These are phyloP conservation scores for Spodoptera frugiperda DNA, from an alignment of 1,140 invertebrate species.

Conservation along the genomic window DNA sequence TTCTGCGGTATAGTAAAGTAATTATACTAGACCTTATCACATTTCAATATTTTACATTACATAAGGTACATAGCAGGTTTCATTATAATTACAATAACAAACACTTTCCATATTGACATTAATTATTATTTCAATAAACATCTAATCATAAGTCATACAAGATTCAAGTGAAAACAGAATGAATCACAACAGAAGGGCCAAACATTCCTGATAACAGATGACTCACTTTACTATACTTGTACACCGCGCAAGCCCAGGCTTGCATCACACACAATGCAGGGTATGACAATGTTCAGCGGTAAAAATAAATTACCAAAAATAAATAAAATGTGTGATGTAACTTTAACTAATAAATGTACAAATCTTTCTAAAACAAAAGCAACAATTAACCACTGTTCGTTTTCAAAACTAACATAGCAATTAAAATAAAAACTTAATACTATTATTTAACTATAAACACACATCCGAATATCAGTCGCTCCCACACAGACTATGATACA, in stretches of 20 bases:
- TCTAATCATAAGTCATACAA: constrained; percentile 29
- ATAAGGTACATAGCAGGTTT: constrained; percentile 8
- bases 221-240: constrained; percentile 34
- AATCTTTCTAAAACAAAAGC: constrained; percentile 81
- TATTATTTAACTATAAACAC: constrained; percentile 46
- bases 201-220: constrained; percentile 20
- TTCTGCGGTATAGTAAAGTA: constrained; percentile 35
- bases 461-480: constrained; percentile 58
- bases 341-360: constrained; percentile 74
- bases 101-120: constrained; percentile 21
- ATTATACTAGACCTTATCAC: constrained; percentile 37
- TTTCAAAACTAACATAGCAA: constrained; percentile 66
- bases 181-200: constrained; percentile 6
- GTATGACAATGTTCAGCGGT: constrained; percentile 34
- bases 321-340: constrained; percentile 57
- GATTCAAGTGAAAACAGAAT: constrained; percentile 24
- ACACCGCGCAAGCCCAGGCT: background rate
- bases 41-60: constrained; percentile 37
- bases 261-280: constrained; percentile 38
- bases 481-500: constrained; percentile 63
- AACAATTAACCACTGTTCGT: constrained; percentile 72
- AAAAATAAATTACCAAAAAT: constrained; percentile 58
- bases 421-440: constrained; percentile 74
- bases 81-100: constrained; percentile 29
- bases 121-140: constrained; percentile 15